Percentiles rank a stretch among this genome's conserved stretches.
Evolutionary conservation across 2,797 vertebrate species (phyloP).

Genomic region (Lepidocolaptes lacrymiger): DNA sequence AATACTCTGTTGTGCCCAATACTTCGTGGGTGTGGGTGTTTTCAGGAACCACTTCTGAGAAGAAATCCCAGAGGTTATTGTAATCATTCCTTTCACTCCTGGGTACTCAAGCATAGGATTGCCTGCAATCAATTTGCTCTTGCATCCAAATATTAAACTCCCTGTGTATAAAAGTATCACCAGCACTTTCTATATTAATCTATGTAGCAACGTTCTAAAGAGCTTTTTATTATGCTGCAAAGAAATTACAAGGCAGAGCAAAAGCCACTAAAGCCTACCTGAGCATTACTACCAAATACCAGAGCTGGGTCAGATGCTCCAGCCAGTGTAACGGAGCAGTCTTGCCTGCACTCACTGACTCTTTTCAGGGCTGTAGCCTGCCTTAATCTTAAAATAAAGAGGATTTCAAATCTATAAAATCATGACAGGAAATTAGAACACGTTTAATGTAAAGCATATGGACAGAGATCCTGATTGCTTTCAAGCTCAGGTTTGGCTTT

Average conservation of each 20-base stretch:
- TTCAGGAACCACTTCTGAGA: slow-evolving; percentile 68
- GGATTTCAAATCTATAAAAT: slow-evolving; percentile 58
- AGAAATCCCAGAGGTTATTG: slow-evolving; percentile 72
- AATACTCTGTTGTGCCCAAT: slow-evolving; percentile 58
- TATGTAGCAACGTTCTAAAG: slow-evolving; percentile 71
- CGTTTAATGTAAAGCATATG: slow-evolving; percentile 28
- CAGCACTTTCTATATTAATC: slow-evolving; percentile 77
- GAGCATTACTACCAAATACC: slow-evolving; percentile 52
- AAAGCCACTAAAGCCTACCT: slow-evolving; percentile 65
- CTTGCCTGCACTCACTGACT: neutral
- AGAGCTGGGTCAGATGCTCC: neutral
- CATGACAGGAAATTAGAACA: slow-evolving; percentile 38
- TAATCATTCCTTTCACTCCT: slow-evolving; percentile 75
- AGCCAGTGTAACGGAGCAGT: neutral
- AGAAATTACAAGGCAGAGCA: slow-evolving; percentile 70
- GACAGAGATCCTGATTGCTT: neutral
- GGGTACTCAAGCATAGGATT: slow-evolving; percentile 74
- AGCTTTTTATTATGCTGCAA: slow-evolving; percentile 74
- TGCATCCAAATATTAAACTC: slow-evolving; percentile 72
- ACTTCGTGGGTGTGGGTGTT: slow-evolving; percentile 54
- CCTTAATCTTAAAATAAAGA: slow-evolving; percentile 43
- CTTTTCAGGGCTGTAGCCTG: neutral
- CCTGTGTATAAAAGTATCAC: slow-evolving; percentile 71
- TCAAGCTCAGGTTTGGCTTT: neutral
- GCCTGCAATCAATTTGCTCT: slow-evolving; percentile 79